Base-by-base conservation (phyloP, 2,113 vertebrate genomes). In the Corynorhinus townsendii region DNA sequence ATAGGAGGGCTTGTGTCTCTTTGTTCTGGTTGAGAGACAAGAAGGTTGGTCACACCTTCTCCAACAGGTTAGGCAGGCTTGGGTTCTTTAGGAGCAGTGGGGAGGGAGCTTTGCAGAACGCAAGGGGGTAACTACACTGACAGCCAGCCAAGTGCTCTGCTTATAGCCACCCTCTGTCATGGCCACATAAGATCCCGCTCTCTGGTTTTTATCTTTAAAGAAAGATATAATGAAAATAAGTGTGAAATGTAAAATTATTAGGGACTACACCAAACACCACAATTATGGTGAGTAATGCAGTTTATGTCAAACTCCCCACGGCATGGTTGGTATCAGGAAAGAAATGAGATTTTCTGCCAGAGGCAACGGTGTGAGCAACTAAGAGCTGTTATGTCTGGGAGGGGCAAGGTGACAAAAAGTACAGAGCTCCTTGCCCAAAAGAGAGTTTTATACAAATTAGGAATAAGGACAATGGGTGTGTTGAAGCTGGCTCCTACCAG, bases 41-140 rank as follows among this genome's bases (percentile, higher is more conserved):
- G 40, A 77, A 40, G 49, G 54, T 30, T 0, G 2, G 54, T 30
- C 2, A 19, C 69, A 62, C 82, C 56, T 86, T 86, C 69, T 77
- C 73, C 49, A 64, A 93, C 81, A 82, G 10, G 40, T 76, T 38
- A 7, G 40, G 75, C 92, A 90, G 73, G 88, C 86, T 89, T 69
- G 62, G 33, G 66, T 45, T 77, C 87, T 49, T 83, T 85, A 1
- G 6, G 40, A 77, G 59, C 28, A 52, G 68, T 59, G 22, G 45
- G 56, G 49, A 80, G 45, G 12, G n/a, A 66, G 64, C 12, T 73
- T 93, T 43, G 62, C 75, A 86, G 88, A 91, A 76, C 28, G 40
- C 72, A 47, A 47, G 0, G 40, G 84, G 66, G 20, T 43, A 80
- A 72, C 16, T 35, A 17, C 64, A 14, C 19, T 43, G 89, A 94